Conservation (phyloP, 2,797 vertebrate genomes). For the Gadopsis bispinosus region DNA sequence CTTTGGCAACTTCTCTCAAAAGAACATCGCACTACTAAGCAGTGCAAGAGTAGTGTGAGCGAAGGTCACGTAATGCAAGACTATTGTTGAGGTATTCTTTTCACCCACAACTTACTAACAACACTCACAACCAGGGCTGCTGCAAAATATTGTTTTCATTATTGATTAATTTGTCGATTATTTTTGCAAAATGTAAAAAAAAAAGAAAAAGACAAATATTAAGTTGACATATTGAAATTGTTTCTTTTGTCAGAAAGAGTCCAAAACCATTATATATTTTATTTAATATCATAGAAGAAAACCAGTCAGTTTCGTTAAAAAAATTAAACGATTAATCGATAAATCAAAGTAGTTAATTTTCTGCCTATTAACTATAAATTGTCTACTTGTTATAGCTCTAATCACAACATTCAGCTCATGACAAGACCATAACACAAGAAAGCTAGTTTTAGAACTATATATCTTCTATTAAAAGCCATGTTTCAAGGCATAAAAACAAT, state of each 20-base stretch:
- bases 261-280: background rate
- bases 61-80: background rate
- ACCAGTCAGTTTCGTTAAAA: background rate
- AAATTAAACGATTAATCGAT: background rate
- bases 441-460: background rate
- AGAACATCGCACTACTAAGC: background rate
- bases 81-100: too few species aligned
- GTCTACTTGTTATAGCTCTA: background rate
- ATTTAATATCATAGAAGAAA: background rate
- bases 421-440: background rate
- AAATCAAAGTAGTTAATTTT: background rate
- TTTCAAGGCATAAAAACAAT: slow-evolving; percentile 21
- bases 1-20: background rate
- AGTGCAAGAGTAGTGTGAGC: background rate
- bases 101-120: background rate
- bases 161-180: background rate
- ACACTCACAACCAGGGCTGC: background rate
- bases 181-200: background rate
- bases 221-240: background rate
- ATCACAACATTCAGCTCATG: background rate
- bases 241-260: background rate
- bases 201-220: background rate
- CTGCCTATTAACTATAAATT: background rate
- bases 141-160: background rate
- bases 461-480: background rate